Conservation (phyloP, 2,888 invertebrate genomes). For the Drosophila quinaria region DNA sequence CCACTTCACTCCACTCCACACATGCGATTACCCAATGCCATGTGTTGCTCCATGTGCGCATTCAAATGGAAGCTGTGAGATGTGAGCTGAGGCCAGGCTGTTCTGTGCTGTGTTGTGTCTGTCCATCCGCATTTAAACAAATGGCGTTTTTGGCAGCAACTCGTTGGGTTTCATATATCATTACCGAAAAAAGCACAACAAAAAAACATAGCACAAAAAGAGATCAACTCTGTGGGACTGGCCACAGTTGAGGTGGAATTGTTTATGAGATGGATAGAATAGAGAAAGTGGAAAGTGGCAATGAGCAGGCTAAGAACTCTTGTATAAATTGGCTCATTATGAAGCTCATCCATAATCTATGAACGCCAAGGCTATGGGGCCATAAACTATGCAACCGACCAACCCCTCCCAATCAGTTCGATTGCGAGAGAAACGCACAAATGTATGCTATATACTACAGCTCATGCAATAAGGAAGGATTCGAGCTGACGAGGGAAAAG, state of each 20-base stretch:
- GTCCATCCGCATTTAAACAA: constrained; percentile 70
- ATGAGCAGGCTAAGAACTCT: constrained; percentile 56
- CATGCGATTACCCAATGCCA: constrained; percentile 63
- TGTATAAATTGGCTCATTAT: constrained; percentile 83
- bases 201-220: constrained; percentile 2
- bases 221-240: constrained; percentile 31
- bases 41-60: constrained; percentile 69
- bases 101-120: constrained; percentile 14
- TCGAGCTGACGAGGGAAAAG: constrained; percentile 3
- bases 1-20: constrained; percentile 20
- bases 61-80: constrained; percentile 80
- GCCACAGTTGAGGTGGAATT: constrained; percentile 58
- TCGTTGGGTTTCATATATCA: constrained; percentile 78
- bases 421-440: constrained; percentile 55
- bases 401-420: constrained; percentile 62
- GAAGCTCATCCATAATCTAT: constrained; percentile 82
- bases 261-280: constrained; percentile 54
- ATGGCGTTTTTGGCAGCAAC: constrained; percentile 74
- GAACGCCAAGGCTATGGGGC: constrained; percentile 60
- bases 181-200: constrained; percentile 46
- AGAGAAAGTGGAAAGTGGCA: constrained; percentile 19
- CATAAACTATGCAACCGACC: constrained; percentile 68
- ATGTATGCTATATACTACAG: constrained; percentile 51
- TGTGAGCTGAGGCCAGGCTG: constrained; percentile 17
- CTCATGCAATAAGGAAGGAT: constrained; percentile 26